Conservation (phyloP, 2,113 vertebrate species). For the Taurulus bubalis region DNA sequence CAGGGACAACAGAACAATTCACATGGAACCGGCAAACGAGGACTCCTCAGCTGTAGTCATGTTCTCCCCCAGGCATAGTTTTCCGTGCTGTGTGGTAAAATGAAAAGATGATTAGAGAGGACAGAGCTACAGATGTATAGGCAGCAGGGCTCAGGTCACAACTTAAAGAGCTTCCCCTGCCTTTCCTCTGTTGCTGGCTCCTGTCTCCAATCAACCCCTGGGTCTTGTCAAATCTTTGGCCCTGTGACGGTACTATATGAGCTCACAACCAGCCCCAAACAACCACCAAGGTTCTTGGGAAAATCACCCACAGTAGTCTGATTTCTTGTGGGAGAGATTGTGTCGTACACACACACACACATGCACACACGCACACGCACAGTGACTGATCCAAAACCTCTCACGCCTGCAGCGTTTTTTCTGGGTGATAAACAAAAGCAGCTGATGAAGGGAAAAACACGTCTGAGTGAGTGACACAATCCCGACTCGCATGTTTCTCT, state of each 20-base stretch:
- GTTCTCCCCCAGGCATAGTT: slow-evolving; percentile 24
- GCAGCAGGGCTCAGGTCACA: slow-evolving; percentile 54
- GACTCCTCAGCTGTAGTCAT: slow-evolving; percentile 25
- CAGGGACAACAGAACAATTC: slow-evolving; percentile 25
- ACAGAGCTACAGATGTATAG: slow-evolving; percentile 43
- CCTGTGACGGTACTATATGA: slow-evolving; percentile 45
- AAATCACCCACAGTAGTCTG: slow-evolving; percentile 56
- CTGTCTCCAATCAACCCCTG: slow-evolving; percentile 54
- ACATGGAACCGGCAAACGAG: slow-evolving; percentile 29
- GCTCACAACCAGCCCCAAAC: slow-evolving; percentile 37
- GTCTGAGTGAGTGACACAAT: slow-evolving; percentile 63
- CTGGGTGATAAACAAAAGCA: slow-evolving; percentile 66
- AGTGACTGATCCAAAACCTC: slow-evolving; percentile 39
- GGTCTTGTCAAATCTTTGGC: slow-evolving; percentile 67
- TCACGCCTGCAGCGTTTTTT: slow-evolving; percentile 39
- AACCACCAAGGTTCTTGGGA: slow-evolving; percentile 61
- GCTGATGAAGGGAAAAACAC: slow-evolving; percentile 61
- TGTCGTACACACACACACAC: slow-evolving; percentile 13
- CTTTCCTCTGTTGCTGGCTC: slow-evolving; percentile 63
- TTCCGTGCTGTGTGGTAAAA: slow-evolving; percentile 21
- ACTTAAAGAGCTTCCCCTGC: slow-evolving; percentile 57
- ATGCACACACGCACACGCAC: not conserved
- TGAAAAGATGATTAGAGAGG: slow-evolving; percentile 36
- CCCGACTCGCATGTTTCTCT: slow-evolving; percentile 57
- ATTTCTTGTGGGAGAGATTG: slow-evolving; percentile 41